Evolutionary conservation across 2,113 vertebrate species (phyloP).

Genomic region (Nerophis lumbriciformis): DNA sequence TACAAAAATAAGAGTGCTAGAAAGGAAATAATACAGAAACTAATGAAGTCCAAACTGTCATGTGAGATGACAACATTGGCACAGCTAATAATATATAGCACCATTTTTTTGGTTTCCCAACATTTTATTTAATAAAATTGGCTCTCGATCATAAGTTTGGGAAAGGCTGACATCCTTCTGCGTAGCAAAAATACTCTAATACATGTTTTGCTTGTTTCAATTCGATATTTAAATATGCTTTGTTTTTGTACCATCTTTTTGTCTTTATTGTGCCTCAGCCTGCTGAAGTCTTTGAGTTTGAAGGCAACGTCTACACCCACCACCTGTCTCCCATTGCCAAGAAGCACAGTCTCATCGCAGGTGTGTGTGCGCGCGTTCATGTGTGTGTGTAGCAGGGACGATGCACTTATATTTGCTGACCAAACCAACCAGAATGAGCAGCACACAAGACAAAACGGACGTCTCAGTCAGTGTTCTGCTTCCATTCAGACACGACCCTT

Average conservation of each 20-base stretch:
- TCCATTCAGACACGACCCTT: neutral
- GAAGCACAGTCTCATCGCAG: constrained; percentile 93
- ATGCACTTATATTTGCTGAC: no score
- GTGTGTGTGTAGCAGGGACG: no score
- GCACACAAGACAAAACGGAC: neutral
- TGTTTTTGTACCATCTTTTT: neutral
- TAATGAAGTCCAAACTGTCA: no score
- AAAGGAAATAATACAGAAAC: no score
- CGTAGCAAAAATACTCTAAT: neutral
- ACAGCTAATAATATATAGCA: no score
- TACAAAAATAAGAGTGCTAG: no score
- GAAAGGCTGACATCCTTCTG: no score
- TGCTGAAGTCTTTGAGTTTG: constrained; percentile 89
- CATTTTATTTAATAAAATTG: no score
- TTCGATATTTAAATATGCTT: no score
- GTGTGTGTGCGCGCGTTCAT: constrained; percentile 57
- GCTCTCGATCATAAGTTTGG: no score
- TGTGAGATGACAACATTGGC: no score
- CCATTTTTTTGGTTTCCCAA: no score
- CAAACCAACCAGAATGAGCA: neutral
- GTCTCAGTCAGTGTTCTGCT: neutral
- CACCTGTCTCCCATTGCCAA: constrained; percentile 90
- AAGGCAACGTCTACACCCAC: constrained; percentile 89
- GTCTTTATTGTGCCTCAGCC: constrained; percentile 62
- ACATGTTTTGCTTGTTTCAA: neutral